Percentiles rank a stretch among this genome's conserved stretches.
phyloP scores from a whole-genome alignment of 2,797 vertebrate species.

The Hydrocynus forskahlii region DNA sequence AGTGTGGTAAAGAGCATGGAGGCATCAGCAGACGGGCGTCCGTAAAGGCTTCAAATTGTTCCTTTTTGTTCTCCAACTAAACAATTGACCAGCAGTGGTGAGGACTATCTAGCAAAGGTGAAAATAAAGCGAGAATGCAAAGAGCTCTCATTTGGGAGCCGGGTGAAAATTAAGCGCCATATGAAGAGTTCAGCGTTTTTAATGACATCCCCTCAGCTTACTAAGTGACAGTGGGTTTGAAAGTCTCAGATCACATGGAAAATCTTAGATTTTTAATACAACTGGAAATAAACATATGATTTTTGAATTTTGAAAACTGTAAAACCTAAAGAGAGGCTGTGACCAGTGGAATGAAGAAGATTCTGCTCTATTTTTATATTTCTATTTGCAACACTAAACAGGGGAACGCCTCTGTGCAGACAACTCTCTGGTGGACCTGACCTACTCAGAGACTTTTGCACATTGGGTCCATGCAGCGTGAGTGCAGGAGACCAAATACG shows the following conservation, averaged over 20 bases:
- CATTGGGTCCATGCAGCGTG: too few species aligned
- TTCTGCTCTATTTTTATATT: too few species aligned
- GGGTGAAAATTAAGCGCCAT: neutral
- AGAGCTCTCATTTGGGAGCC: neutral
- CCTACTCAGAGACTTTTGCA: neutral
- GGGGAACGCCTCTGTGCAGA: too few species aligned
- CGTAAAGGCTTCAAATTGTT: neutral
- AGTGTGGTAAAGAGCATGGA: constrained; percentile 35
- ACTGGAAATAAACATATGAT: too few species aligned
- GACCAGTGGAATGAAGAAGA: too few species aligned
- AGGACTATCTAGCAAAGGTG: neutral
- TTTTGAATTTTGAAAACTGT: too few species aligned
- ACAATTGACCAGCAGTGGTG: neutral
- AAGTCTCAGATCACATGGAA: neutral
- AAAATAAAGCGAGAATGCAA: neutral
- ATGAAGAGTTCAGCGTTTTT: neutral
- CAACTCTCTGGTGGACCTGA: neutral
- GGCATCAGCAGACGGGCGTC: neutral
- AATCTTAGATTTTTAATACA: too few species aligned
- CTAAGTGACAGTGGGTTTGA: neutral
- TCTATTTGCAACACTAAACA: too few species aligned
- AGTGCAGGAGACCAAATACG: neutral
- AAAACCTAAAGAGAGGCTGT: too few species aligned
- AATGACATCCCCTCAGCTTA: neutral
- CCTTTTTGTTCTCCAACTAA: constrained; percentile 7